A percentile compares a stretch with the other conserved stretches of the same genome.
These are phyloP conservation scores for Merodon equestris DNA, from an alignment of 2,888 invertebrate genomes.

Conservation along the genomic window DNA sequence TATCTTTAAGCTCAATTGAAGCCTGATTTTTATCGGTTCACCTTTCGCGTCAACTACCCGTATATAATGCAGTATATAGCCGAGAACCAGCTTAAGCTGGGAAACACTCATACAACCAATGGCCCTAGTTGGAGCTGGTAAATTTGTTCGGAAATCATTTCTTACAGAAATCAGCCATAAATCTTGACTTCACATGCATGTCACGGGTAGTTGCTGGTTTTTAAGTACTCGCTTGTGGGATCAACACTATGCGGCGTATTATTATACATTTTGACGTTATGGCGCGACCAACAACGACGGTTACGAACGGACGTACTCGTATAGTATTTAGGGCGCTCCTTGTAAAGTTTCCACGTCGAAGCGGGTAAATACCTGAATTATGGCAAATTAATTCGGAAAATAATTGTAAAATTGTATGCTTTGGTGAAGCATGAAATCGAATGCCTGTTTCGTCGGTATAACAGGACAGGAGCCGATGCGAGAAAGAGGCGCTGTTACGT, in stretches of 20 bases:
- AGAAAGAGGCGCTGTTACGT: too few species aligned
- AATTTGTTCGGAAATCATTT: conserved; percentile 65
- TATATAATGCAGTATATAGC: conserved; percentile 33
- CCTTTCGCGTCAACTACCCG: conserved; percentile 36
- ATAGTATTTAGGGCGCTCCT: conserved; percentile 59
- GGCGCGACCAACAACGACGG: too few species aligned
- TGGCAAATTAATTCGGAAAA: conserved; percentile 62
- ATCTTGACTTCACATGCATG: conserved; percentile 57
- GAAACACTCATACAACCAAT: conserved; percentile 19
- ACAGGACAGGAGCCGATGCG: too few species aligned
- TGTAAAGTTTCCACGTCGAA: conserved; percentile 37
- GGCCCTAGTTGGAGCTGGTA: conserved; percentile 38
- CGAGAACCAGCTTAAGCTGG: conserved; percentile 30
- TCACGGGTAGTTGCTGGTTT: conserved; percentile 46
- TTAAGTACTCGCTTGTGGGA: conserved; percentile 56
- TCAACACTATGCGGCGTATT: conserved; percentile 62
- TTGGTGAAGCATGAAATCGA: conserved; percentile 42
- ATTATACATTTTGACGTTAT: conserved; percentile 62
- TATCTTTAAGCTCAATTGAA: conserved; percentile 59
- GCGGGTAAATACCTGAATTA: conserved; percentile 61
- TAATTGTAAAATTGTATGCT: conserved; percentile 55
- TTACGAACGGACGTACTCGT: conserved; percentile 52
- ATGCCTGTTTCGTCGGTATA: too few species aligned
- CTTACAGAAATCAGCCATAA: conserved; percentile 53
- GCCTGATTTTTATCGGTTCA: conserved; percentile 66